Conservation (phyloP, 2,888 invertebrate genomes). For the Oscheius sp. region DNA sequence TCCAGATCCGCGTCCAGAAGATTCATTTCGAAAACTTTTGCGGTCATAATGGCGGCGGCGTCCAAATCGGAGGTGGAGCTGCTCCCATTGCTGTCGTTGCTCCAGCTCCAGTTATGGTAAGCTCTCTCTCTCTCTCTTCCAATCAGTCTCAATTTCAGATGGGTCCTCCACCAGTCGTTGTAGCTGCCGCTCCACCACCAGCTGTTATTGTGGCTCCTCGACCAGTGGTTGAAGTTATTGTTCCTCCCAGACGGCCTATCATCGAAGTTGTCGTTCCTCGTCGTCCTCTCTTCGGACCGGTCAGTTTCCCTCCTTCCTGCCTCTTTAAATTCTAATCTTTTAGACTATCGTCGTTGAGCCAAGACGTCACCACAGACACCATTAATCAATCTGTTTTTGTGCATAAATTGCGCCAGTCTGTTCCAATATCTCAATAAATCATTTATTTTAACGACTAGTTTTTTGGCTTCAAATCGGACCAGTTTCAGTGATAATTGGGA, state of each 20-base stretch:
- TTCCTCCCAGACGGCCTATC: background rate
- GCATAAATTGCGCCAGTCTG: too few species aligned
- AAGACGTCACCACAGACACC: slow-evolving; percentile 7
- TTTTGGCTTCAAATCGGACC: too few species aligned
- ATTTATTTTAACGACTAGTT: too few species aligned
- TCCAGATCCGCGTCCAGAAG: slow-evolving; percentile 31
- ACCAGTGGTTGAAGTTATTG: slow-evolving; percentile 13
- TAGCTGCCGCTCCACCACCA: slow-evolving; percentile 8
- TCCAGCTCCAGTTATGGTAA: slow-evolving; percentile 8
- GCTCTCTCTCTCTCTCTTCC: too few species aligned
- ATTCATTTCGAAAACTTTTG: slow-evolving; percentile 35
- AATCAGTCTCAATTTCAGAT: too few species aligned
- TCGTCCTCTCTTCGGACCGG: slow-evolving; percentile 25
- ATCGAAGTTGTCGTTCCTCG: background rate
- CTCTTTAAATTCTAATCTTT: too few species aligned
- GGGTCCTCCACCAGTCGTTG: slow-evolving; percentile 10
- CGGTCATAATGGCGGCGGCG: slow-evolving; percentile 34
- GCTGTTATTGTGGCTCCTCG: slow-evolving; percentile 15
- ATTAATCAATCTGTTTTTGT: too few species aligned
- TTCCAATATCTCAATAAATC: background rate
- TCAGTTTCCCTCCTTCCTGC: too few species aligned
- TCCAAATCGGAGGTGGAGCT: slow-evolving; percentile 18
- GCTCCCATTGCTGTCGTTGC: slow-evolving; percentile 15
- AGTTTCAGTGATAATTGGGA: too few species aligned
- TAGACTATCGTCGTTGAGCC: slow-evolving; percentile 8